Evolutionary conservation across 2,113 vertebrate genomes (phyloP).

Genomic region (Ptyas mucosa): DNA sequence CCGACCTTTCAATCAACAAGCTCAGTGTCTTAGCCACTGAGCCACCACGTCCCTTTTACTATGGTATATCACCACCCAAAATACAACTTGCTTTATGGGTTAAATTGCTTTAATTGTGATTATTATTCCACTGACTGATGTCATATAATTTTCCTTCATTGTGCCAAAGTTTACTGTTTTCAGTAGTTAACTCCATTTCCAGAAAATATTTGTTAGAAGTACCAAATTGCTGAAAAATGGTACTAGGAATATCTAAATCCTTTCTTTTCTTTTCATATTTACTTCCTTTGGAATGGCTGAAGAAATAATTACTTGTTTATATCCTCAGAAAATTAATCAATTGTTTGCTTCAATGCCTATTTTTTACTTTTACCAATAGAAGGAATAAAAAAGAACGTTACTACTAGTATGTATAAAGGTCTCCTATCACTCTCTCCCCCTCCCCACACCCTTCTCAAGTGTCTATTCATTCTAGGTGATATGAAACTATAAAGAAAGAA

Average conservation of each 20-base stretch:
- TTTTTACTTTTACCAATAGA: not conserved
- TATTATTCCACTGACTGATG: not conserved
- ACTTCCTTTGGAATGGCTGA: not conserved
- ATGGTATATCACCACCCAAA: not conserved
- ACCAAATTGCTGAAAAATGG: not conserved
- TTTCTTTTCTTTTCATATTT: not conserved
- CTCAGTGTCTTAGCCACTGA: too few relatives aligned
- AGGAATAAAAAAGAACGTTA: not conserved
- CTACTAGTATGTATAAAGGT: not conserved
- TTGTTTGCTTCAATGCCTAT: not conserved
- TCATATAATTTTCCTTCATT: not conserved
- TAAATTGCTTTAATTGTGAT: not conserved
- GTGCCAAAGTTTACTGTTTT: not conserved
- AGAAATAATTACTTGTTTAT: not conserved
- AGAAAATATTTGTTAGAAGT: not conserved
- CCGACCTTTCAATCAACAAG: too few relatives aligned
- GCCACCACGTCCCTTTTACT: not conserved
- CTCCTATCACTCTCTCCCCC: not conserved
- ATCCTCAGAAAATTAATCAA: not conserved
- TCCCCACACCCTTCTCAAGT: not conserved
- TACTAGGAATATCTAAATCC: not conserved
- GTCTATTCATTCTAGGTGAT: not conserved
- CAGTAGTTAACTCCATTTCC: not conserved
- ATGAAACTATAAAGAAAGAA: not conserved
- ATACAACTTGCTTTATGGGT: slow-evolving; percentile 19